Evolutionary conservation across 2,888 invertebrate genomes (phyloP), one percentile per base, ranked within the genome.

Genomic region (Dugesia japonica): DNA sequence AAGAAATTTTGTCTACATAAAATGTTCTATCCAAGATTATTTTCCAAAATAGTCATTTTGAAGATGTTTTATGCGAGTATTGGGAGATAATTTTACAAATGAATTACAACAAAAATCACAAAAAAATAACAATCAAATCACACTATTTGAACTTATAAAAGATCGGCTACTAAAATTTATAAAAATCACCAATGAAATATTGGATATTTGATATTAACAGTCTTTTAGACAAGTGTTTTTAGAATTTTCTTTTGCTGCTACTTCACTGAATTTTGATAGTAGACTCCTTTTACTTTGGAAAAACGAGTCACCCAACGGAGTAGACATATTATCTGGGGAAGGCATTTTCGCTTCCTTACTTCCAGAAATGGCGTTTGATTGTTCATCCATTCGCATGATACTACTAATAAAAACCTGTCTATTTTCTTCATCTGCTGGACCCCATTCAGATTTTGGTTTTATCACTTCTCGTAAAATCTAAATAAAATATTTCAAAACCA

Each of bases 361-460:
- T 13, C 42, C 26, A 26, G 9, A 13, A n/a, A 56, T 56, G 1
- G n/a, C 23, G n/a, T 56, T 56, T 56, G 56, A 56, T 23, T 31
- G 31, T 17, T 31, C 31, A 13, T 76, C 76, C 20, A 20, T 42
- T 27, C 42, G 7, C 20, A 26, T 23, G 28, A 76, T 76, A 1
- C 26, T 72, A 26, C 33, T 27, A 9, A 78, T 77, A 56, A 78
- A 78, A 23, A 73, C 79, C 26, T 74, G 72, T 7, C 82, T 76
- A 78, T 81, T 79, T 13, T 79, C 80, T 0, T 78, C 75, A 42
- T 80, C 77, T 1, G 81, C 81, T 26, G 83, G 83, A 56, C 82
- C 82, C 82, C 82, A 83, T 4, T 80, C 80, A 0, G 77, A 72
- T 4, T 80, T 78, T 13, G 83, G 82, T 28, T 79, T 79, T 78